These are phyloP conservation scores for Plumapathes pennacea DNA, from an alignment of 92 coral and sea anemone genomes.

Conservation along the genomic window DNA sequence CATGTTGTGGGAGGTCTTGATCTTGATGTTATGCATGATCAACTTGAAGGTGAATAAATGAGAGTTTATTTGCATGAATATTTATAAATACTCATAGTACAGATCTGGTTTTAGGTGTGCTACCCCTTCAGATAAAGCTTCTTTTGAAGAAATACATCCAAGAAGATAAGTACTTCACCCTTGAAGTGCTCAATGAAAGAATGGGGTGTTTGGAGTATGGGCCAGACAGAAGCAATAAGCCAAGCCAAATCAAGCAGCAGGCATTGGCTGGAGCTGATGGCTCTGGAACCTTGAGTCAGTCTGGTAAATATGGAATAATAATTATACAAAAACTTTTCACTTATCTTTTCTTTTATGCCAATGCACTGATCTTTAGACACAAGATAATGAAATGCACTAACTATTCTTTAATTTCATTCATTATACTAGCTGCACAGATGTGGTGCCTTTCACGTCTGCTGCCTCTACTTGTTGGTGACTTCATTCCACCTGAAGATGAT, in stretches of 20 bases:
- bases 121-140: conserved; percentile 55
- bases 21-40: conserved; percentile 74
- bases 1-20: conserved; percentile 62
- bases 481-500: conserved; percentile 41
- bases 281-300: conserved; percentile 39
- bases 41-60: too few relatives aligned
- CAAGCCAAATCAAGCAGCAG: conserved; percentile 55
- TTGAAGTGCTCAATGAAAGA: conserved; percentile 42
- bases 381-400: too few relatives aligned
- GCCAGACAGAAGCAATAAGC: conserved; percentile 41
- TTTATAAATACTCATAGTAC: too few relatives aligned
- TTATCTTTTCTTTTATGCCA: too few relatives aligned
- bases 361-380: too few relatives aligned
- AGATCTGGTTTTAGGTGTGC: conserved; percentile 77
- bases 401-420: conserved; percentile 1
- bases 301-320: too few relatives aligned
- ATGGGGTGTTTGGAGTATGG: conserved; percentile 27
- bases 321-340: too few relatives aligned
- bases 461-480: conserved; percentile 49
- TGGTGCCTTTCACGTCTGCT: conserved; percentile 62
- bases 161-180: conserved; percentile 42
- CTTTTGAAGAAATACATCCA: conserved; percentile 26
- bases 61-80: too few relatives aligned
- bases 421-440: conserved; percentile 58
- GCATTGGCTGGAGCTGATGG: conserved; percentile 5